Evolutionary conservation across 2,797 vertebrate species (phyloP), one percentile per base, ranked within the genome.

Genomic region (Myripristis jacobus): DNA sequence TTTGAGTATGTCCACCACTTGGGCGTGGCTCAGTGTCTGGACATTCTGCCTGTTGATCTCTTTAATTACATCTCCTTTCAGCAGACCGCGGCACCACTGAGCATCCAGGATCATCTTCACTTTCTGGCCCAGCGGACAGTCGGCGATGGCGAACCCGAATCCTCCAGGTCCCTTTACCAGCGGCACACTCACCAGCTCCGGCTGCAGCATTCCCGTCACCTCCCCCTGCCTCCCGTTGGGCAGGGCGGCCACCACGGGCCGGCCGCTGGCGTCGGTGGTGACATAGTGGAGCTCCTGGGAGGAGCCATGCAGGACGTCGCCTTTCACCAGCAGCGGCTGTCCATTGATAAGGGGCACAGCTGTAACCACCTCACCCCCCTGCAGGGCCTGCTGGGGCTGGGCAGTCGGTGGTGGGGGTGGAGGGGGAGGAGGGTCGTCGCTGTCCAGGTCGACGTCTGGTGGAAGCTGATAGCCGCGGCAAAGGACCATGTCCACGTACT

Each of bases 101-200:
- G 96, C 97, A 52, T 99, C 98, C 89, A 99, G 87, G 90, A 99
- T 98, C 97, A 99, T 99, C 90, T 98, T 99, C 80, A 99, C 98
- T 89, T 99, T 99, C 92, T 99, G 98, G 31, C 98, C 98, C 22
- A 96, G 92, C 1, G 96, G 95, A 75, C 97, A 97, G 92, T 99
- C 98, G 1, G 98, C 97, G 29, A 99, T 99, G 68, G 98, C 97
- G 75, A 99, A 99, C 16, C 98, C 97, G 54, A 99, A 99, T n/a
- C 98, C 98, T 48, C 97, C 96, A 0, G 97, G 97, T 12, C 98
- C 97, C 81, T 99, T 99, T 22, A 97, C 64, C 76, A 99, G 90
- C 9, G 96, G 95, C 78, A 99, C 91, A 69, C 95, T 97, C 70
- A 97, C 96, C 83, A 97, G 91, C 90, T 99, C 97, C 0, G 97